Evolutionary conservation across 2,797 vertebrate species (phyloP).

Genomic region (Scolopax bukidnonensis): DNA sequence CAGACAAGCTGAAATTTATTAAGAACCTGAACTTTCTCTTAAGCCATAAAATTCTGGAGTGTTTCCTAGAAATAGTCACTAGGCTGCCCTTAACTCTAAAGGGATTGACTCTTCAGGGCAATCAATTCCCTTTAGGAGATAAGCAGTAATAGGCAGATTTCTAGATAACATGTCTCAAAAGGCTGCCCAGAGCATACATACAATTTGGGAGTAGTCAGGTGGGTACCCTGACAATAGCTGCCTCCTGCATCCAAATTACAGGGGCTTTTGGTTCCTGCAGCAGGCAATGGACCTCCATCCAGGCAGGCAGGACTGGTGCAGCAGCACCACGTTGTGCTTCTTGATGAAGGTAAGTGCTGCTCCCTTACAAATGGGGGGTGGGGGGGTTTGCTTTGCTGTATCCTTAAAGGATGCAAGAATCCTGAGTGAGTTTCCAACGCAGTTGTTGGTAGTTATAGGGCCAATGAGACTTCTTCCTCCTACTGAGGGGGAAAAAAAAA

Average conservation of each 20-base stretch:
- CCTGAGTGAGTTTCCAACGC: neutral
- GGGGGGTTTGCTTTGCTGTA: fast-evolving
- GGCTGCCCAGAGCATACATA: neutral
- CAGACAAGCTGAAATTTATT: neutral
- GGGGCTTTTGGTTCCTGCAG: neutral
- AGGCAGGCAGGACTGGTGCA: neutral
- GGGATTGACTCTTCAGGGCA: neutral
- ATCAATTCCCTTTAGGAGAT: neutral
- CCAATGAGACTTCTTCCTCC: neutral
- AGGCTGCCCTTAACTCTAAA: neutral
- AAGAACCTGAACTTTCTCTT: neutral
- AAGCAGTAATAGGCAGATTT: neutral
- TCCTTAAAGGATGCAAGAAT: neutral
- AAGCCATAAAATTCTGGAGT: neutral
- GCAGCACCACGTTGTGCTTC: neutral
- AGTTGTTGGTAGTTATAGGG: neutral
- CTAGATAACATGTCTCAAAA: neutral
- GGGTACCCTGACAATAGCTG: neutral
- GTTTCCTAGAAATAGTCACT: neutral
- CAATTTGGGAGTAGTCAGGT: fast-evolving
- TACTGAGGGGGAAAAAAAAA: neutral
- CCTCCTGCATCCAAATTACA: neutral
- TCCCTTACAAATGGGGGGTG: neutral
- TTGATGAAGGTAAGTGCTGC: neutral
- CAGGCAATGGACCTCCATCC: neutral